Conservation (phyloP, 1,140 invertebrate genomes). For the Hylaeus anthracinus region DNA sequence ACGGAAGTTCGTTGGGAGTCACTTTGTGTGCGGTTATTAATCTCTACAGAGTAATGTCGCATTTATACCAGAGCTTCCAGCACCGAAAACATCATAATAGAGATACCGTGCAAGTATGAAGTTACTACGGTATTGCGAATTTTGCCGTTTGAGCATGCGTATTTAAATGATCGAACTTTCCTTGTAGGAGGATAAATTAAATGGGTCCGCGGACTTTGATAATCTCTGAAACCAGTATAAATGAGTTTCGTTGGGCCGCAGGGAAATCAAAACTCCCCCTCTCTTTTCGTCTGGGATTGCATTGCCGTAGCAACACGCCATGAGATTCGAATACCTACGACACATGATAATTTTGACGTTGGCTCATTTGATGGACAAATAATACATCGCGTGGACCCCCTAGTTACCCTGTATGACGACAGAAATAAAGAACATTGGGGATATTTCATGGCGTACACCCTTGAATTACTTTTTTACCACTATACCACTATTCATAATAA, state of each 20-base stretch:
- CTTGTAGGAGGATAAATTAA: slow-evolving; percentile 64
- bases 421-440: no score
- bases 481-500: no score
- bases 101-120: slow-evolving; percentile 31
- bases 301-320: slow-evolving; percentile 55
- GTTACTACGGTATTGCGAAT: slow-evolving; percentile 28
- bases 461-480: no score
- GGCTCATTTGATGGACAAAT: slow-evolving; percentile 7
- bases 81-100: slow-evolving; percentile 37
- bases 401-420: no score
- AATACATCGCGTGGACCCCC: not conserved
- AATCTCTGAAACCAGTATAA: slow-evolving; percentile 69
- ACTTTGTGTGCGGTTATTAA: slow-evolving; percentile 25
- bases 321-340: slow-evolving; percentile 50
- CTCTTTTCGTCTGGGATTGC: slow-evolving; percentile 50
- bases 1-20: not conserved
- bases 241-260: slow-evolving; percentile 71
- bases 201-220: slow-evolving; percentile 66
- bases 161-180: slow-evolving; percentile 64
- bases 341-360: slow-evolving; percentile 45
- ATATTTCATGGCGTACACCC: no score
- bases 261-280: slow-evolving; percentile 71
- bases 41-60: slow-evolving; percentile 15
- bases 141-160: slow-evolving; percentile 49
- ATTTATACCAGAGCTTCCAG: slow-evolving; percentile 36